These are phyloP conservation scores for Venturia canescens DNA, from an alignment of 1,140 invertebrate species.

Conservation along the genomic window DNA sequence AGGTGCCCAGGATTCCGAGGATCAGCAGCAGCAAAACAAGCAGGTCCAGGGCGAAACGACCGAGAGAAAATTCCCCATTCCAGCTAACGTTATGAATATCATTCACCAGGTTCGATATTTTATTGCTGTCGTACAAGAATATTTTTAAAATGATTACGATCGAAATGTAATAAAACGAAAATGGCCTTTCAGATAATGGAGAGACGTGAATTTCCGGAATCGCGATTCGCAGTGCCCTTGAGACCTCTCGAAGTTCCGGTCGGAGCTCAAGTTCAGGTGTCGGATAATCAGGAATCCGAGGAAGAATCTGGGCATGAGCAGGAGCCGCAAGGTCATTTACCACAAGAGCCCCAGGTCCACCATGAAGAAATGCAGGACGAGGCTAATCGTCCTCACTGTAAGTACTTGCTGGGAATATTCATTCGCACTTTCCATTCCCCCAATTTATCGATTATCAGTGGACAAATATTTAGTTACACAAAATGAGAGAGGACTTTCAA, in stretches of 20 bases:
- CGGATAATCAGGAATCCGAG: slow-evolving; percentile 59
- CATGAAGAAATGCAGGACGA: slow-evolving; percentile 59
- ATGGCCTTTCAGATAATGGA: slow-evolving; percentile 64
- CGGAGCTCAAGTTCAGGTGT: slow-evolving; percentile 67
- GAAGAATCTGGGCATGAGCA: slow-evolving; percentile 68
- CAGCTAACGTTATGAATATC: slow-evolving; percentile 69
- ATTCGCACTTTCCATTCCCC: neutral
- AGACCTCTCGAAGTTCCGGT: slow-evolving; percentile 70
- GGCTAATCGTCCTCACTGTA: slow-evolving; percentile 80
- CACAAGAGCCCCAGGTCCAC: slow-evolving; percentile 57
- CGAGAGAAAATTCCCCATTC: slow-evolving; percentile 69
- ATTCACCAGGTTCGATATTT: slow-evolving; percentile 79
- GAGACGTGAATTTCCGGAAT: slow-evolving; percentile 66
- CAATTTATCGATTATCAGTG: neutral
- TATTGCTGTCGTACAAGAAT: too few relatives aligned
- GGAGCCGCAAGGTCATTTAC: slow-evolving; percentile 62
- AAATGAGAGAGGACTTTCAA: slow-evolving; percentile 6
- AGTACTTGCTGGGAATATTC: slow-evolving; percentile 62
- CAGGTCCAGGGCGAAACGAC: slow-evolving; percentile 68
- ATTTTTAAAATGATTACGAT: neutral
- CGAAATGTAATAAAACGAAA: slow-evolving; percentile 64
- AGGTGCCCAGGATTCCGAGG: slow-evolving; percentile 58
- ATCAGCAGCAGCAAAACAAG: slow-evolving; percentile 68
- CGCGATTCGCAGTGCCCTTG: slow-evolving; percentile 64
- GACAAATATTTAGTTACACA: too few relatives aligned